A percentile compares a stretch with the other conserved stretches of the same genome.
These are phyloP conservation scores for Dromas ardeola DNA, from an alignment of 2,113 vertebrate species.

Conservation along the genomic window DNA sequence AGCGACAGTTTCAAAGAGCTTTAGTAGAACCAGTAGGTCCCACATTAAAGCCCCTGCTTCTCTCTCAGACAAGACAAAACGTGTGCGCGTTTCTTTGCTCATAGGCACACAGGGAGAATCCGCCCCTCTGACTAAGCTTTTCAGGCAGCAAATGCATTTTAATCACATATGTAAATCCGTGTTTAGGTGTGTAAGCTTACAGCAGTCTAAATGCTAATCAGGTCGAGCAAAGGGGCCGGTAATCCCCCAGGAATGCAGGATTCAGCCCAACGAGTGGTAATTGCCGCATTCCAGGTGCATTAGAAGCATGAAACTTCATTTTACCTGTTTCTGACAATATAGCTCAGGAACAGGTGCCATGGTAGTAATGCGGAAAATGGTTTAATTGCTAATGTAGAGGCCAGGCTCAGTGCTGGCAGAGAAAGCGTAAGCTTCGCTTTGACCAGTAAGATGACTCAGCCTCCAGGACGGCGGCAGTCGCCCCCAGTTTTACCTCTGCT, in stretches of 20 bases:
- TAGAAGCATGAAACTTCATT: not conserved
- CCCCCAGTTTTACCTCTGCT: not conserved
- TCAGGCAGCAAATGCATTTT: not conserved
- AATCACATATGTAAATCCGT: not conserved
- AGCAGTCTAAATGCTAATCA: not conserved
- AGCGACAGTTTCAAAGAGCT: not conserved
- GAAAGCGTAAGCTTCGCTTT: not conserved
- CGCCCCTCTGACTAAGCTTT: conserved; percentile 17
- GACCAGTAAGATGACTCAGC: not conserved
- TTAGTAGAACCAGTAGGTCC: not conserved
- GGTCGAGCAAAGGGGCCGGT: not conserved
- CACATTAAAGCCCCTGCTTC: not conserved
- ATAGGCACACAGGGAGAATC: not conserved
- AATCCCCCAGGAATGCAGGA: conserved; percentile 58
- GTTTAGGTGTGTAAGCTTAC: not conserved
- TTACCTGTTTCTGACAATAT: not conserved
- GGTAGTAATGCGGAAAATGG: fast-evolving
- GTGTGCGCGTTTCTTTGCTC: not conserved
- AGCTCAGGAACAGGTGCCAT: not conserved
- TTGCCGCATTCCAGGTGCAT: conserved; percentile 28
- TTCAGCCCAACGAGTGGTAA: not conserved
- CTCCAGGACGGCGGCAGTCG: fast-evolving
- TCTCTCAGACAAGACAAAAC: not conserved
- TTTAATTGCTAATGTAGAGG: fast-evolving
- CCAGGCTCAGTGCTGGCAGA: not conserved